A percentile compares a stretch with the other conserved stretches of the same genome.
Evolutionary conservation across 2,888 invertebrate species (phyloP).

Genomic region (Disparrhopalites patrizii): DNA sequence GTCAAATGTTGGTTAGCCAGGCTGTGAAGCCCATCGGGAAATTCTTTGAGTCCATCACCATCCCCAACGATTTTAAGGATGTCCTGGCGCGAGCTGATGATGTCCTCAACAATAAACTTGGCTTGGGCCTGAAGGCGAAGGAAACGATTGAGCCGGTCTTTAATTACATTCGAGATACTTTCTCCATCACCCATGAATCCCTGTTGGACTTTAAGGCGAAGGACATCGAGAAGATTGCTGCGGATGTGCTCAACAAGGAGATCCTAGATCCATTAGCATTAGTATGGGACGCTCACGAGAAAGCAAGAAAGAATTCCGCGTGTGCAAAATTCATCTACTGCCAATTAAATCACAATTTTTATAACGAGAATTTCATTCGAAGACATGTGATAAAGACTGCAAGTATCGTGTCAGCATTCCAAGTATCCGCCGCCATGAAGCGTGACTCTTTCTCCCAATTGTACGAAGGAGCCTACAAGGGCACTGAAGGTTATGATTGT

Average conservation of each 20-base stretch:
- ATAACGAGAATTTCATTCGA: constrained; percentile 43
- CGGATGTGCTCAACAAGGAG: constrained; percentile 45
- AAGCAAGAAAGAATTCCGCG: constrained; percentile 36
- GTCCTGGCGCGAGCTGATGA: constrained; percentile 40
- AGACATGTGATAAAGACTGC: constrained; percentile 43
- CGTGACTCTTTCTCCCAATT: constrained; percentile 42
- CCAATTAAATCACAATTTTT: constrained; percentile 45
- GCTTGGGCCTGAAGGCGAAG: constrained; percentile 39
- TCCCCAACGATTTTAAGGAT: constrained; percentile 43
- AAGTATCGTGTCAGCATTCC: constrained; percentile 46
- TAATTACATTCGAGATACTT: constrained; percentile 43
- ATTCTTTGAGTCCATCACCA: constrained; percentile 37
- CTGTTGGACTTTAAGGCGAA: constrained; percentile 41
- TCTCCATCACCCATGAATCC: constrained; percentile 42
- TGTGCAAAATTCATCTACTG: constrained; percentile 46
- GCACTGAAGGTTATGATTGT: constrained; percentile 45
- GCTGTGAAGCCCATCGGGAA: constrained; percentile 43
- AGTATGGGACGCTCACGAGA: constrained; percentile 42
- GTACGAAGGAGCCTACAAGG: constrained; percentile 42
- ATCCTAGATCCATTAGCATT: constrained; percentile 39
- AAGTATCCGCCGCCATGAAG: constrained; percentile 41
- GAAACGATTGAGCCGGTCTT: constrained; percentile 41
- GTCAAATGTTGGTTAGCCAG: constrained; percentile 41
- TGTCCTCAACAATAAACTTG: constrained; percentile 44
- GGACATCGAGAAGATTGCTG: constrained; percentile 45